A percentile compares a stretch with the other conserved stretches of the same genome.
These are phyloP conservation scores for Catharus fuscescens DNA, from an alignment of 2,113 vertebrate species.

Conservation along the genomic window DNA sequence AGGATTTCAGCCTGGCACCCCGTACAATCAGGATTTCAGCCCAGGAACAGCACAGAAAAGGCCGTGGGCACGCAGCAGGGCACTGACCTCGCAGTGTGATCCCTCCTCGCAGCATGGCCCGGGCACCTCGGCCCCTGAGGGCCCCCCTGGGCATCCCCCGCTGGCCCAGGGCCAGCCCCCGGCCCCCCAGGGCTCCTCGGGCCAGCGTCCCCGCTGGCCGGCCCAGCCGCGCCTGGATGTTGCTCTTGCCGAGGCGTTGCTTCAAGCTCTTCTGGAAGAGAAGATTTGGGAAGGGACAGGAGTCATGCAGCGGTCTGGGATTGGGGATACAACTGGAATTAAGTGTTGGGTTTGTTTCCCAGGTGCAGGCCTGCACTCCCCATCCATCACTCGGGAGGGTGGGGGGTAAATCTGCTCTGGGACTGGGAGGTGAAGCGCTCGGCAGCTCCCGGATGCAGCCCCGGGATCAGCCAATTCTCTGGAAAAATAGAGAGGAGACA, in stretches of 20 bases:
- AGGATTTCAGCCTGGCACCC: accelerated
- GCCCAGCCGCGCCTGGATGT: conserved; percentile 95
- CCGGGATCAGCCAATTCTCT: conserved; percentile 1
- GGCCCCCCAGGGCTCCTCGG: conserved; percentile 80
- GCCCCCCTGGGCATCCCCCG: conserved; percentile 85
- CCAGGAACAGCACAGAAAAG: accelerated
- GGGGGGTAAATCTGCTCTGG: neutral
- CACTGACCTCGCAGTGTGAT: conserved; percentile 86
- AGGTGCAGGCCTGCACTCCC: too few species aligned
- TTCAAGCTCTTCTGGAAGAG: conserved; percentile 90
- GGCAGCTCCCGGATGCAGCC: neutral
- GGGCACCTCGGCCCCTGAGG: conserved; percentile 82
- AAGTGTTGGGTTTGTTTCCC: too few species aligned
- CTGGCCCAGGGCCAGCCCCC: conserved; percentile 83
- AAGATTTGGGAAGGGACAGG: conserved; percentile 36
- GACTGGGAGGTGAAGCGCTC: neutral
- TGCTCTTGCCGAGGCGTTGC: conserved; percentile 95
- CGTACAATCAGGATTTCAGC: accelerated
- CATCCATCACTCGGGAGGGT: neutral
- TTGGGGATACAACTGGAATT: accelerated
- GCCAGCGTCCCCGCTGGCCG: conserved; percentile 85
- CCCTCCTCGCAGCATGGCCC: conserved; percentile 86
- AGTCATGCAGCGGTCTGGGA: conserved; percentile 27
- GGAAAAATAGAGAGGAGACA: conserved; percentile 55
- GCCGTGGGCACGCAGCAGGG: accelerated